Conservation (phyloP, 2,888 invertebrate genomes). For the Leptopilina myrica region DNA sequence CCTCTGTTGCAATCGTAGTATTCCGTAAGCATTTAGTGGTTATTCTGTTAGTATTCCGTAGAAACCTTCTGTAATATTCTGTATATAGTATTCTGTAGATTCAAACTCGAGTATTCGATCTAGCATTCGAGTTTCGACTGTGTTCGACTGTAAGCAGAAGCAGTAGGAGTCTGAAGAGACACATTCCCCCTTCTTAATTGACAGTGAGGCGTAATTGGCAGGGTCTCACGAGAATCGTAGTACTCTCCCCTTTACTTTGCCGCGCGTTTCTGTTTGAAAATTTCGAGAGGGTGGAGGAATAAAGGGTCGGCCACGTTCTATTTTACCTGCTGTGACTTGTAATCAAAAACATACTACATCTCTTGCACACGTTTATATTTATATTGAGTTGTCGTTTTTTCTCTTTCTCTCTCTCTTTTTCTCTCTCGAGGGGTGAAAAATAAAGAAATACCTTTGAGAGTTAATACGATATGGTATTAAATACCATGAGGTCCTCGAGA, state of each 20-base stretch:
- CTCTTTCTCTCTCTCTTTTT: no score
- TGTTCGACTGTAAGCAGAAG: no score
- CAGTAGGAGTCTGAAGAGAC: slow-evolving; percentile 1
- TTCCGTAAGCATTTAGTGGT: no score
- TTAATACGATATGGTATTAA: slow-evolving; percentile 35
- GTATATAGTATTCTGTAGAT: no score
- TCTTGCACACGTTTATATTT: neutral
- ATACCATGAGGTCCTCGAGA: slow-evolving; percentile 21
- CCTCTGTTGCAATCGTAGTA: no score
- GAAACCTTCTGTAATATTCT: no score
- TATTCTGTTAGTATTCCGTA: no score
- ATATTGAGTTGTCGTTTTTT: slow-evolving; percentile 31
- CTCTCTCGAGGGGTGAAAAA: neutral
- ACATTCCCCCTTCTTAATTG: slow-evolving; percentile 4
- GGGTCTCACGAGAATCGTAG: neutral
- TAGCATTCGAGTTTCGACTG: no score
- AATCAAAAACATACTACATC: neutral
- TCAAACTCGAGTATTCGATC: no score
- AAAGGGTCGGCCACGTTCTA: neutral
- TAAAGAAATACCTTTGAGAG: slow-evolving; percentile 15
- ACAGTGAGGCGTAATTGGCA: slow-evolving; percentile 26
- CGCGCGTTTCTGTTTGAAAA: slow-evolving; percentile 17
- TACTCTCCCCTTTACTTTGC: slow-evolving; percentile 18
- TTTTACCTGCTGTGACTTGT: neutral
- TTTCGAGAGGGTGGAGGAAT: neutral